A percentile compares a stretch with the other conserved stretches of the same genome.
These are phyloP conservation scores for Drusus annulatus DNA, from an alignment of 1,140 invertebrate species.

Conservation along the genomic window DNA sequence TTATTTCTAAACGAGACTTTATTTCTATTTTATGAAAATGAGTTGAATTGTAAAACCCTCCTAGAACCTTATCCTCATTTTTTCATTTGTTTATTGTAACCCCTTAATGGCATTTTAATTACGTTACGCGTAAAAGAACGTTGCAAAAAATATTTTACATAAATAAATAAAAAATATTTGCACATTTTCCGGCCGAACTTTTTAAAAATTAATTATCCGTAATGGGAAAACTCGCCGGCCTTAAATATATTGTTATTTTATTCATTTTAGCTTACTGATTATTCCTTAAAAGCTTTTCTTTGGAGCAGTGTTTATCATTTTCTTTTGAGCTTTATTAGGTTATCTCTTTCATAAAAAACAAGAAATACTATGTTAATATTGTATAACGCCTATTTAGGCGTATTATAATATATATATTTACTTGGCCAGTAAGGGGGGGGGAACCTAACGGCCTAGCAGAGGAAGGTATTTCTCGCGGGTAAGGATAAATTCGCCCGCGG, in stretches of 20 bases:
- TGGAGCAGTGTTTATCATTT: too few relatives aligned
- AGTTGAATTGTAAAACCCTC: neutral
- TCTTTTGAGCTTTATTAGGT: too few relatives aligned
- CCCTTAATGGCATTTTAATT: conserved; percentile 28
- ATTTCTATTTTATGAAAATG: neutral
- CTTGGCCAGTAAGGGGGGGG: too few relatives aligned
- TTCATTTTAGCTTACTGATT: neutral
- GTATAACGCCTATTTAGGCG: too few relatives aligned
- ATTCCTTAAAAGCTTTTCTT: neutral
- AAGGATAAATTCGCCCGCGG: too few relatives aligned
- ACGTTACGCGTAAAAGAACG: conserved; percentile 2
- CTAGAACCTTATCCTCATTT: neutral
- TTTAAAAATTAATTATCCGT: conserved; percentile 8
- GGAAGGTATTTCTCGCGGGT: too few relatives aligned
- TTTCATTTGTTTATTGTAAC: neutral
- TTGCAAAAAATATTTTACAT: conserved; percentile 4
- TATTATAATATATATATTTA: too few relatives aligned
- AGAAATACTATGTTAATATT: too few relatives aligned
- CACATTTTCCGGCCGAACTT: neutral
- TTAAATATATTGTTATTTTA: neutral
- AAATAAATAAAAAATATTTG: neutral
- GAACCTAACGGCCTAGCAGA: too few relatives aligned
- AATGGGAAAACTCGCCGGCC: neutral
- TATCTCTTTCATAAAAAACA: too few relatives aligned
- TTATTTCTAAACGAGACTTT: neutral